These are phyloP conservation scores for Nyctalus aviator DNA, from an alignment of 2,797 vertebrate genomes.

Conservation along the genomic window DNA sequence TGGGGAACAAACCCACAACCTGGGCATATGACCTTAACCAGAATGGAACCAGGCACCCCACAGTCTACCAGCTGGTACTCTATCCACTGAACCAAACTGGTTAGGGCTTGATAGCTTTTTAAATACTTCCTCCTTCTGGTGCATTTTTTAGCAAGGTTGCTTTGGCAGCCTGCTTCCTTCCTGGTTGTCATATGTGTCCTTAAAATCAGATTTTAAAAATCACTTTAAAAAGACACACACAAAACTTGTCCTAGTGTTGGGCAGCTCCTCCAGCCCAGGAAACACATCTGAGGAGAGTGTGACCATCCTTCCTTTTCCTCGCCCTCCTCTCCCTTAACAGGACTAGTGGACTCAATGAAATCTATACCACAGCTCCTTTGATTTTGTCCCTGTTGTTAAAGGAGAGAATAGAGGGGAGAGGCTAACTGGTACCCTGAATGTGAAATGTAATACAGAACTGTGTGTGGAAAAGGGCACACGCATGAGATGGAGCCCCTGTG, in stretches of 20 bases:
- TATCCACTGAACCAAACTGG: not conserved
- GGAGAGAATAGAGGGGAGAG: not conserved
- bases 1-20: too few relatives aligned
- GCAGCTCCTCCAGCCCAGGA: not conserved
- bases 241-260: rapidly evolving
- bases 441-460: constrained; percentile 46
- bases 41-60: too few relatives aligned
- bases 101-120: constrained; percentile 51
- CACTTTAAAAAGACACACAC: not conserved
- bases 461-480: constrained; percentile 73
- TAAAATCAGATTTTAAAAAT: constrained; percentile 78
- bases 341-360: not conserved
- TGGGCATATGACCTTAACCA: too few relatives aligned
- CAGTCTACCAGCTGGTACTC: too few relatives aligned
- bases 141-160: constrained; percentile 76
- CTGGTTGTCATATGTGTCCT: constrained; percentile 78
- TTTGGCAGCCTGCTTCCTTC: constrained; percentile 86
- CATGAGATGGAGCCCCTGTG: constrained; percentile 77
- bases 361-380: not conserved
- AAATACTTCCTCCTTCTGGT: constrained; percentile 85
- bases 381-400: not conserved
- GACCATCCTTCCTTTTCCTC: not conserved
- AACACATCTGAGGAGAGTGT: not conserved
- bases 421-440: constrained; percentile 74
- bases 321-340: not conserved